Conservation (phyloP, 2,113 vertebrate genomes). For the Eudorcas thomsonii region DNA sequence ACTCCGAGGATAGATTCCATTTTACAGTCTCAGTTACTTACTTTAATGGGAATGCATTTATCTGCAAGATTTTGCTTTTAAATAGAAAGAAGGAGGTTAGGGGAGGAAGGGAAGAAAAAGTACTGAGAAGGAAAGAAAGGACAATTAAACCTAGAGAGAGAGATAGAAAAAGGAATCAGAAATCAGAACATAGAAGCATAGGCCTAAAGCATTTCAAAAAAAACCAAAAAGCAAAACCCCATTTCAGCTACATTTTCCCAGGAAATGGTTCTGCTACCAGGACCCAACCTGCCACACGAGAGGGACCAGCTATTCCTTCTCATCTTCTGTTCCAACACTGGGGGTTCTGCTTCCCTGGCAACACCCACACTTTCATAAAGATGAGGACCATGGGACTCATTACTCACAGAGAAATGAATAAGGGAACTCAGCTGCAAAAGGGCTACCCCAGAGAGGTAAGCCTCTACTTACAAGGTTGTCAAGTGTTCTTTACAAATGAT, state of each 20-base stretch:
- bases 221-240: background rate
- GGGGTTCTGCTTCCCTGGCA: background rate
- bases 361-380: background rate
- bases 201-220: background rate
- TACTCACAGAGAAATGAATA: background rate
- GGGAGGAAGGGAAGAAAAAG: background rate
- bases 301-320: background rate
- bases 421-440: background rate
- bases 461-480: background rate
- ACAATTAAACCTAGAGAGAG: background rate
- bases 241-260: background rate
- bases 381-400: background rate
- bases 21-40: background rate
- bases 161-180: background rate
- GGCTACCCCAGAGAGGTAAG: background rate
- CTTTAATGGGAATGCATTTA: background rate
- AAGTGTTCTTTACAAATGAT: background rate
- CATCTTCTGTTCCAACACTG: background rate
- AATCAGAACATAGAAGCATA: background rate
- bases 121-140: background rate
- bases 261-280: background rate
- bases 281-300: background rate
- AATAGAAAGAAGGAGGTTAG: background rate
- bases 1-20: background rate
- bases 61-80: background rate